Base-by-base conservation (phyloP, 2,888 invertebrate genomes). In the Scaeva pyrastri region DNA sequence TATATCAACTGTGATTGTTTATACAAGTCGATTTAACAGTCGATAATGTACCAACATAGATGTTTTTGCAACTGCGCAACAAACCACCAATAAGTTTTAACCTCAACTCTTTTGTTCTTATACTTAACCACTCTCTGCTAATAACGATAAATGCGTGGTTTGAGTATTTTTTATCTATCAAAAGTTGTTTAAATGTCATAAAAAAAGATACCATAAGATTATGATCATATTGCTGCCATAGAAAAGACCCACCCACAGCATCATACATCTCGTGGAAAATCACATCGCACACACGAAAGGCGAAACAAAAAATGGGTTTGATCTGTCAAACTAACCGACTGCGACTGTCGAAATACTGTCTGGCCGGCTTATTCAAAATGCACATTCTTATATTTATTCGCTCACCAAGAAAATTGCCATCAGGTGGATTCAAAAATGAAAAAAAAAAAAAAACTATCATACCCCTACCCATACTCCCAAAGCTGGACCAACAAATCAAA, bases 401-500 rank as follows among this genome's bases (percentile, higher is more conserved):
- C 19, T 55, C 26, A 52, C 16, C 12, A 60, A 52, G 60, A 68
- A 71, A 80, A 76, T 85, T 62, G 56, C 81, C 66, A 78, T 86
- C 82, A 77, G 86, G 86, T 86, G 82, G 58, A 82, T 74, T 41
- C n/a, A n/a, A n/a, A n/a, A n/a, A n/a, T n/a, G n/a, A n/a, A 21
- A 21, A 48, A 66, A 58, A 72, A 39, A 52, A 73, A 75, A 45
- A 60, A 11, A 4, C 26, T 36, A 31, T 21, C 2, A 68, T 14
- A 68, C 36, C 50, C 31, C 72, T 62, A 52, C 36, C 50, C 2
- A 58, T 64, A 58, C 80, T 60, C 72, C 45, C 21, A 75, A 68
- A 52, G 45, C 62, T 41, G 58, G 68, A 70, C 45, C 68, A 60
- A 48, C 62, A 52, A 68, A 73, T 45, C 14, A 39, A 70, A 50